Evolutionary conservation across 92 coral and sea anemone genomes (phyloP), one percentile per base, ranked within the genome.

Genomic region (Bergia puertoricense): DNA sequence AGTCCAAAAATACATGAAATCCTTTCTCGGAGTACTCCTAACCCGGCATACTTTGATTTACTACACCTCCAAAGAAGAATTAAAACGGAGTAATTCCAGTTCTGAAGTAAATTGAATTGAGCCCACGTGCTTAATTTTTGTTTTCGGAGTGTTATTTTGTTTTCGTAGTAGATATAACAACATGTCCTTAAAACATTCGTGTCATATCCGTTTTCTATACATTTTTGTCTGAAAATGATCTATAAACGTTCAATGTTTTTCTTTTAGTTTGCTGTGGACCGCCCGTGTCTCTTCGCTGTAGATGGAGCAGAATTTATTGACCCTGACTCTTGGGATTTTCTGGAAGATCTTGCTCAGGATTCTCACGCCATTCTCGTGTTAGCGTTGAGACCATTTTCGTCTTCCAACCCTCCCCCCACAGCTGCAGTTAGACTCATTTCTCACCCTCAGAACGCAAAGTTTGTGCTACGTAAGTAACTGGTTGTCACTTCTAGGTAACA

Each of bases 231-330:
- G 5, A 37, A 30, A 74, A 74, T 20, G 8, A 20, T 13, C 14
- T 37, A 5, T 14, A 44, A 10, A 37, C 46, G 9, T 23, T 5
- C 11, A 62, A 76, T 75, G 23, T 50, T 56, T 74, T 43, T 9
- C 41, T 85, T 85, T 16, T 86, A 96, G 99, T 94, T 97, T 37
- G 98, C 98, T 10, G 95, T 97, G 10, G 91, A 90, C 78, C 94
- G 93, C 82, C 99, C 99, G 10, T 97, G 99, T 65, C 86, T 97
- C 22, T 97, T 97, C 82, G 93, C 97, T 1, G 98, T 97, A 43
- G 99, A 95, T 71, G 94, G 94, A 66, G 99, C 97, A 0, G 97
- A 97, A 90, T 97, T 91, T 79, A 97, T 95, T 40, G 99, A 97
- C 86, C 93, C 91, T 72, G 98, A 97, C 81, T 97, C 99, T 20